Percentiles rank a stretch among this genome's conserved stretches.
Conservation (phyloP, 2,797 vertebrate genomes). For the Kryptolebias ocellatus region DNA sequence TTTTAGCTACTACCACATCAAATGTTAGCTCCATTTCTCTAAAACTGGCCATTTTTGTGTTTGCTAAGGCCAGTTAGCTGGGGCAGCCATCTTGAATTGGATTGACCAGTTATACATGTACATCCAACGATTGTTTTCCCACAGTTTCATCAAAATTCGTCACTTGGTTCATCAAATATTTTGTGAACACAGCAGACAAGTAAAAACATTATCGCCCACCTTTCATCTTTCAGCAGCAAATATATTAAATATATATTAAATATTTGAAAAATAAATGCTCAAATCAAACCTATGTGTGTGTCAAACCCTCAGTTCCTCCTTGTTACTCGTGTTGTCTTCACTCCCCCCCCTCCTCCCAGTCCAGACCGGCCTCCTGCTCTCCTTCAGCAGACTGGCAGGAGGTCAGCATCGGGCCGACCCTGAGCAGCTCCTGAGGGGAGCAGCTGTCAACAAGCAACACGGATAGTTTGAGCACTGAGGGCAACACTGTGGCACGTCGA, state of each 20-base stretch:
- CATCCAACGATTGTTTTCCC: too few species aligned
- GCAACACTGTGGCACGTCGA: slow-evolving; percentile 60
- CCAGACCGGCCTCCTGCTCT: slow-evolving; percentile 37
- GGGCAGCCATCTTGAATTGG: too few species aligned
- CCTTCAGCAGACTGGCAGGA: slow-evolving; percentile 68
- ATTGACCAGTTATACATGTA: too few species aligned
- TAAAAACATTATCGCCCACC: too few species aligned
- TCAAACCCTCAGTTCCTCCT: slow-evolving; percentile 39
- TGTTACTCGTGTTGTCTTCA: slow-evolving; percentile 53
- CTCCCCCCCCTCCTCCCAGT: slow-evolving; percentile 39
- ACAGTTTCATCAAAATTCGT: too few species aligned
- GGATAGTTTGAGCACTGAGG: slow-evolving; percentile 71
- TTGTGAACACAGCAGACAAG: too few species aligned
- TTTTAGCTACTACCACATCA: too few species aligned
- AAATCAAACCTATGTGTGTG: slow-evolving; percentile 18
- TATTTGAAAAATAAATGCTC: slow-evolving; percentile 10
- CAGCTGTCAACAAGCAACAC: slow-evolving; percentile 75
- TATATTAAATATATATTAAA: background rate
- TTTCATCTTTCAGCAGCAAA: too few species aligned
- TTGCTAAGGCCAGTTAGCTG: too few species aligned
- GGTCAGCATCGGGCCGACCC: slow-evolving; percentile 73
- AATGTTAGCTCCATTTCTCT: too few species aligned
- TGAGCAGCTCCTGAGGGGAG: slow-evolving; percentile 65
- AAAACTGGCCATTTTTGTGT: too few species aligned
- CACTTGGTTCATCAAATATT: too few species aligned